A percentile compares a stretch with the other conserved stretches of the same genome.
Conservation (phyloP, 2,888 invertebrate genomes). For the Pyrochroa serraticornis region DNA sequence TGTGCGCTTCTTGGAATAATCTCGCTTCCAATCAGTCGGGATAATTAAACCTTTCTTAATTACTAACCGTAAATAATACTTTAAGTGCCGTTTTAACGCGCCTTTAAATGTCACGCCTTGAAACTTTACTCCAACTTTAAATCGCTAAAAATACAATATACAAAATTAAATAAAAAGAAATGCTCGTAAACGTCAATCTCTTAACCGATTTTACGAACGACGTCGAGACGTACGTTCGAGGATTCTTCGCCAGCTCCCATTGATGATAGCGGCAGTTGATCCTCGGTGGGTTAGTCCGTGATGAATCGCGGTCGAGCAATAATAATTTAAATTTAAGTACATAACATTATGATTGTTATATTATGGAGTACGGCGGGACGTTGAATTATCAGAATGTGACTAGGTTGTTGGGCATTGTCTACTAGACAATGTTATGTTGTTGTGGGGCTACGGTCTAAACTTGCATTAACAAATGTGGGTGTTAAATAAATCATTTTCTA, state of each 20-base stretch:
- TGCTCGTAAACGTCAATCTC: slow-evolving; percentile 54
- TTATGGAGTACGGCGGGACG: slow-evolving; percentile 42
- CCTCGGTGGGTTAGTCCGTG: slow-evolving; percentile 26
- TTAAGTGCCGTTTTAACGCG: slow-evolving; percentile 60
- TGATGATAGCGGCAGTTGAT: not conserved
- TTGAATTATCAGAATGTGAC: slow-evolving; percentile 39
- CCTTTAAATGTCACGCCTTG: slow-evolving; percentile 58
- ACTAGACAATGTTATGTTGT: slow-evolving; percentile 27
- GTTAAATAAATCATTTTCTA: slow-evolving; percentile 52
- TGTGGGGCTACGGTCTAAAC: slow-evolving; percentile 40
- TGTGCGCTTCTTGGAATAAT: slow-evolving; percentile 51
- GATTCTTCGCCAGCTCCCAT: not conserved
- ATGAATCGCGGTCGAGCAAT: slow-evolving; percentile 42
- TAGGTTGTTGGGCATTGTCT: slow-evolving; percentile 17
- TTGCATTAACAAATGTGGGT: slow-evolving; percentile 50
- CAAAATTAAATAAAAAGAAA: slow-evolving; percentile 52
- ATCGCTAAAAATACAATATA: slow-evolving; percentile 53
- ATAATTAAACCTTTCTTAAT: slow-evolving; percentile 59
- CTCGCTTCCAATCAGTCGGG: slow-evolving; percentile 54
- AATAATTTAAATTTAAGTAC: slow-evolving; percentile 55
- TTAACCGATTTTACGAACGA: slow-evolving; percentile 30
- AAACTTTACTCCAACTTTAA: slow-evolving; percentile 51
- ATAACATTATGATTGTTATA: slow-evolving; percentile 52
- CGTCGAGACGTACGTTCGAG: slow-evolving; percentile 37
- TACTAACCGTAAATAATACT: slow-evolving; percentile 59